phyloP scores from a whole-genome alignment of 37 sponge, comb jelly and placozoan genomes.

The Chondrosia reniformis region DNA sequence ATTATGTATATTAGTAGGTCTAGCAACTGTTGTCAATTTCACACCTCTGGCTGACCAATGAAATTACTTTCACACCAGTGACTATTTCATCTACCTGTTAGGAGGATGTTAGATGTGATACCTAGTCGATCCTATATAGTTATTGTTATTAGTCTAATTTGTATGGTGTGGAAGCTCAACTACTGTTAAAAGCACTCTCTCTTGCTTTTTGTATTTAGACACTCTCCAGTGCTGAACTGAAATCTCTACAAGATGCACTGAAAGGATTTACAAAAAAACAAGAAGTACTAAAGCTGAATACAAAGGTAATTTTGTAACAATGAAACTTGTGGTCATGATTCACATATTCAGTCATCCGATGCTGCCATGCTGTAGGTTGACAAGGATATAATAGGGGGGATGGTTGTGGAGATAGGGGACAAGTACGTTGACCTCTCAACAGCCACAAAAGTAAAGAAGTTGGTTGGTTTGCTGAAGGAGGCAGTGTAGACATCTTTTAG shows the following conservation, averaged over 20 bases:
- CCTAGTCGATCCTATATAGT: too few relatives aligned
- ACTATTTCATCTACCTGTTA: too few relatives aligned
- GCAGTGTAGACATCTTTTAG: neutral
- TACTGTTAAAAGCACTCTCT: neutral
- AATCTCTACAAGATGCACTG: conserved; percentile 59
- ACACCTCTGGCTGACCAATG: too few relatives aligned
- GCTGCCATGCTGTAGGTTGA: too few relatives aligned
- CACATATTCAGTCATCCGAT: too few relatives aligned
- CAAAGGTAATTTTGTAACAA: conserved; percentile 45
- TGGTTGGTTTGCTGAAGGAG: conserved; percentile 38
- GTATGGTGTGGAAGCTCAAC: neutral
- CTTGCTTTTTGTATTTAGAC: neutral
- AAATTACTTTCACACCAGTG: too few relatives aligned
- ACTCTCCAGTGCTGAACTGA: neutral
- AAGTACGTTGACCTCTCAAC: conserved; percentile 93
- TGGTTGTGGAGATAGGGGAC: conserved; percentile 95
- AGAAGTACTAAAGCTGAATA: conserved; percentile 75
- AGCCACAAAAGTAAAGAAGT: conserved; percentile 71
- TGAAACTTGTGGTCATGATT: too few relatives aligned
- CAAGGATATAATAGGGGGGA: conserved; percentile 76
- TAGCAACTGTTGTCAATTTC: too few relatives aligned
- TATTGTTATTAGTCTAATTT: too few relatives aligned
- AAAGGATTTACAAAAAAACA: conserved; percentile 65
- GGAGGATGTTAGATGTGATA: too few relatives aligned
- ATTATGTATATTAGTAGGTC: too few relatives aligned